These are phyloP conservation scores for Sepiola atlantica DNA, from an alignment of 2,888 invertebrate species.

Conservation along the genomic window DNA sequence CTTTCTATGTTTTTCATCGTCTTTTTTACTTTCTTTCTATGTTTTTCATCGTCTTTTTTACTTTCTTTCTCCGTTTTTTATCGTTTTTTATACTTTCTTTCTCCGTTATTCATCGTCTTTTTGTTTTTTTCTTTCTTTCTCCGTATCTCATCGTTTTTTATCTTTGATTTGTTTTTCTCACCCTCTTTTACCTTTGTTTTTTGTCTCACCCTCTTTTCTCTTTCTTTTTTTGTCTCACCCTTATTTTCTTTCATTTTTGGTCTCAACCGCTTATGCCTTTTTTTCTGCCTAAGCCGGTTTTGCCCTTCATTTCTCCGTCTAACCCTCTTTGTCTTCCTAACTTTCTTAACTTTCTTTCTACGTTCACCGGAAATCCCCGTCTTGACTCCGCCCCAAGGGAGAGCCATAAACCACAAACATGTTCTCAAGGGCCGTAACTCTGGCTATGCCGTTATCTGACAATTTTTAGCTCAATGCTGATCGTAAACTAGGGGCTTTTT, in stretches of 20 bases:
- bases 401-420: conserved; percentile 13
- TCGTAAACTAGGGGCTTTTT: not conserved
- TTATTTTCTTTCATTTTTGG: not conserved
- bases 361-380: not conserved
- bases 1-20: not conserved
- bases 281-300: not conserved
- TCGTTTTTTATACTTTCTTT: not conserved
- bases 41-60: not conserved
- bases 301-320: not conserved
- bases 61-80: not conserved
- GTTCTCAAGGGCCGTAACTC: conserved; percentile 9
- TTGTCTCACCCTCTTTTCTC: too few species aligned
- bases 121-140: not conserved
- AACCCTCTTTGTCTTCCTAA: not conserved
- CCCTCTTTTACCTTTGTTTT: too few species aligned
- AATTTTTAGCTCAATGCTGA: not conserved
- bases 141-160: not conserved
- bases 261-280: not conserved
- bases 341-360: not conserved
- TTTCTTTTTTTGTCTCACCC: not conserved
- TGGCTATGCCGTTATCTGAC: not conserved
- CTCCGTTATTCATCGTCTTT: not conserved
- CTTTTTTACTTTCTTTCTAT: not conserved
- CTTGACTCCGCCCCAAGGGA: not conserved
- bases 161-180: too few species aligned